Base-by-base conservation (phyloP, 53 echinoderm and acorn worm species). In the Arbacia lixula region DNA sequence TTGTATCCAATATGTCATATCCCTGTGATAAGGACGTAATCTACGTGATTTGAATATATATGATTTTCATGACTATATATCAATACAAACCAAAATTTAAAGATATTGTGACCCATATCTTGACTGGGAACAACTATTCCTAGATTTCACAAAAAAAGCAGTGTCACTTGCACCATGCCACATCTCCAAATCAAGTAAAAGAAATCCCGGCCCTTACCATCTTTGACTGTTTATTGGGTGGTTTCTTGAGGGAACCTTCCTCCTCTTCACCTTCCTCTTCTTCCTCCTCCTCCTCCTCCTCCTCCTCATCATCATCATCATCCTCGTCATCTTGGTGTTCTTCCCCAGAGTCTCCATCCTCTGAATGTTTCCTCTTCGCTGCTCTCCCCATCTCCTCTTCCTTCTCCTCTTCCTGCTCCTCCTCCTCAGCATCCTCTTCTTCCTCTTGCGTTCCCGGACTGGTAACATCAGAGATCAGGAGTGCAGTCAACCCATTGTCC, bases 401-500 rank as follows among this genome's bases (percentile, higher is more conserved):
- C n/a, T n/a, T n/a, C n/a, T n/a, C n/a, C n/a, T n/a, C n/a, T n/a
- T n/a, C n/a, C n/a, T n/a, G n/a, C 43, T 89, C 75, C 19, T 86
- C 85, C 71, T 85, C 82, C 12, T 71, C 71, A 5, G 20, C 43
- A 10, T 75, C 71, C 20, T 52, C 52, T 5, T 64, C 71, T 17
- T 87, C 68, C 21, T 90, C 85, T 72, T 73, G 60, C 24, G 63
- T 71, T 19, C 24, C 36, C 20, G 62, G 39, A 28, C 36, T 83
- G 33, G 37, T 63, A 29, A 91, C 54, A 53, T 93, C 96, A 4
- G 92, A 86, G 16, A 95, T 90, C 33, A 95, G 68, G 26, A 95
- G 78, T 3, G 90, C 95, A 29, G 88, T 95, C 36, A 95, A 46
- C 53, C 95, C 95, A 86, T 92, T 95, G 6, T 71, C 42, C 28